These are phyloP conservation scores for Macaria liturata DNA, from an alignment of 2,888 invertebrate species.

Conservation along the genomic window DNA sequence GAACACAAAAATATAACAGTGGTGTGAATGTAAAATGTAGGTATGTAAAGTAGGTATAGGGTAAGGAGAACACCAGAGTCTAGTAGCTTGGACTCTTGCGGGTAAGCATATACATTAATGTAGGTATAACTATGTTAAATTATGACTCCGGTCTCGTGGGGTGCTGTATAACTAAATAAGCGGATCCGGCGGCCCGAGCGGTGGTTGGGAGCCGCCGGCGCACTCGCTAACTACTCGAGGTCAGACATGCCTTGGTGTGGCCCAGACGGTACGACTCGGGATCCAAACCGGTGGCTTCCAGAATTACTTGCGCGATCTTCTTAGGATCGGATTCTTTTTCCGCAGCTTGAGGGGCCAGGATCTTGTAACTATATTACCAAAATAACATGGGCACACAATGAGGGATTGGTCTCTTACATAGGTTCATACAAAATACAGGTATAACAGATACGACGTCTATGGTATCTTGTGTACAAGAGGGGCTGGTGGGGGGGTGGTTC, in stretches of 20 bases:
- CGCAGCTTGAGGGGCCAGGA: conserved; percentile 96
- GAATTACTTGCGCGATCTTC: conserved; percentile 92
- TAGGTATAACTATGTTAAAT: conserved; percentile 45
- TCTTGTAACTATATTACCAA: conserved; percentile 95
- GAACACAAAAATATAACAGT: conserved; percentile 68
- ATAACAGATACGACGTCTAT: conserved; percentile 32
- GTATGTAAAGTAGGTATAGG: conserved; percentile 28
- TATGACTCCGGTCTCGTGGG: conserved; percentile 64
- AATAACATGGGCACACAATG: conserved; percentile 72
- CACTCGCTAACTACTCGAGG: conserved; percentile 66
- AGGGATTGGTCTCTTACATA: conserved; percentile 47
- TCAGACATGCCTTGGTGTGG: conserved; percentile 97
- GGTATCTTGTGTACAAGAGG: conserved; percentile 14
- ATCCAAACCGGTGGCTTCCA: conserved; percentile 93
- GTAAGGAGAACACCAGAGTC: conserved; percentile 62
- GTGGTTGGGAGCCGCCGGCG: conserved; percentile 52
- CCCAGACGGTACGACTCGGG: conserved; percentile 97
- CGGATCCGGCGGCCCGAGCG: conserved; percentile 52
- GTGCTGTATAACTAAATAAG: conserved; percentile 60
- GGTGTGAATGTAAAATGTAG: conserved; percentile 39
- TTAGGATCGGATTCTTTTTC: conserved; percentile 90
- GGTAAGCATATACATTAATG: conserved; percentile 51
- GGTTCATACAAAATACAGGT: conserved; percentile 33
- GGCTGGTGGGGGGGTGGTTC: conserved; percentile 3
- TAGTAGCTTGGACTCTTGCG: conserved; percentile 64